A percentile compares a stretch with the other conserved stretches of the same genome.
Evolutionary conservation across 2,888 invertebrate species (phyloP).

Genomic region (Epicampocera succincta): DNA sequence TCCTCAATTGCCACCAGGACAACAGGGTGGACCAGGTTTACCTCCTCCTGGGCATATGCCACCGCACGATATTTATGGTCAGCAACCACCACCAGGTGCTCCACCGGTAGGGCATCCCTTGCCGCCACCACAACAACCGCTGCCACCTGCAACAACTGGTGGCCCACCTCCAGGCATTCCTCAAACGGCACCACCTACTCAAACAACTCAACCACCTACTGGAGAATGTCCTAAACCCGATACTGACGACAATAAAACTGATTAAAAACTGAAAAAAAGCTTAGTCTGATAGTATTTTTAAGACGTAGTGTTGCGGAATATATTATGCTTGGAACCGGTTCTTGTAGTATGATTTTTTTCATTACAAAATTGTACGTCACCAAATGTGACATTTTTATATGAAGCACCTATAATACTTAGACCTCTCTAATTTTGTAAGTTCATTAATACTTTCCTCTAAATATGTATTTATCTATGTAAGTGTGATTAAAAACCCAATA

Average conservation of each 20-base stretch:
- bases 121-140: constrained; percentile 67
- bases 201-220: constrained; percentile 28
- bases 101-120: constrained; percentile 59
- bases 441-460: background rate
- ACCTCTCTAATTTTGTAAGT: too few species aligned
- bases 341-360: too few species aligned
- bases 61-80: constrained; percentile 70
- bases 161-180: constrained; percentile 65
- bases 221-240: constrained; percentile 75
- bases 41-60: constrained; percentile 68
- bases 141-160: constrained; percentile 61
- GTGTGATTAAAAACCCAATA: constrained; percentile 28
- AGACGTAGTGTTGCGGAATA: too few species aligned
- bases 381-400: background rate
- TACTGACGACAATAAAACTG: constrained; percentile 80
- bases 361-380: background rate
- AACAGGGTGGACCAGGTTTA: constrained; percentile 69
- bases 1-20: constrained; percentile 63
- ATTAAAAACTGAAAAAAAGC: constrained; percentile 70
- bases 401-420: too few species aligned
- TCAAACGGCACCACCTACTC: constrained; percentile 68
- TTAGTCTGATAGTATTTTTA: too few species aligned
- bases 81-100: constrained; percentile 71
- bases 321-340: too few species aligned
- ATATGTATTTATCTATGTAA: constrained; percentile 21